These are phyloP conservation scores for Bambusicola thoracicus DNA, from an alignment of 2,113 vertebrate genomes.

Conservation along the genomic window DNA sequence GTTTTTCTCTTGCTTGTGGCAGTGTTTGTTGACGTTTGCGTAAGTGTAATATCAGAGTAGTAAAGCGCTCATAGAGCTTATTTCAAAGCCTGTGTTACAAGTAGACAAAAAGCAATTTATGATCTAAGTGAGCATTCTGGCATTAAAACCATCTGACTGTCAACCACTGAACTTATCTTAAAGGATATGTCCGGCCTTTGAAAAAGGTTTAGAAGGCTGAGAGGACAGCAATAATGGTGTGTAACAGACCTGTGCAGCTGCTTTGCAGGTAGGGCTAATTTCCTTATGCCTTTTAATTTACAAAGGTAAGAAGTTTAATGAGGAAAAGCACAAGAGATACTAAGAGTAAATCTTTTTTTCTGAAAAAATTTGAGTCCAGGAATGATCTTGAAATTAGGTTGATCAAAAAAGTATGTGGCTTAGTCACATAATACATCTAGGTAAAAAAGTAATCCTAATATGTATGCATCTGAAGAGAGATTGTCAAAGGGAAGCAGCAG, in stretches of 20 bases:
- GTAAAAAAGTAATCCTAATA: background rate
- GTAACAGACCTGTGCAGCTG: background rate
- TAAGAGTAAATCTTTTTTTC: background rate
- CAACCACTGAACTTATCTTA: background rate
- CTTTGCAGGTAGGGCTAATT: background rate
- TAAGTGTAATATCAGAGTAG: background rate
- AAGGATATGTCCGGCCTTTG: background rate
- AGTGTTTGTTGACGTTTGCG: background rate
- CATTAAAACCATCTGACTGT: accelerated
- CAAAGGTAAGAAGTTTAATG: background rate
- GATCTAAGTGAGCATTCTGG: background rate
- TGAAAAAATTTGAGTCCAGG: background rate
- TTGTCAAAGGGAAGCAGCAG: background rate
- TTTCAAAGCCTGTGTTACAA: background rate
- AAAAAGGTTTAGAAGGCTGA: background rate
- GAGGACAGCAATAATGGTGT: background rate
- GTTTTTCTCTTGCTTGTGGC: background rate
- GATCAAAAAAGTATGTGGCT: background rate
- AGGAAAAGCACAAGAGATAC: background rate
- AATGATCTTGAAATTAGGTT: background rate
- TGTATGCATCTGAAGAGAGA: background rate
- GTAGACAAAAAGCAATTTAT: background rate
- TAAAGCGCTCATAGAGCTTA: no score
- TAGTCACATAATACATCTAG: background rate
- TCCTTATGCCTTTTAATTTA: background rate